Conservation (phyloP, 2,113 vertebrate genomes). For the Myocastor coypus region DNA sequence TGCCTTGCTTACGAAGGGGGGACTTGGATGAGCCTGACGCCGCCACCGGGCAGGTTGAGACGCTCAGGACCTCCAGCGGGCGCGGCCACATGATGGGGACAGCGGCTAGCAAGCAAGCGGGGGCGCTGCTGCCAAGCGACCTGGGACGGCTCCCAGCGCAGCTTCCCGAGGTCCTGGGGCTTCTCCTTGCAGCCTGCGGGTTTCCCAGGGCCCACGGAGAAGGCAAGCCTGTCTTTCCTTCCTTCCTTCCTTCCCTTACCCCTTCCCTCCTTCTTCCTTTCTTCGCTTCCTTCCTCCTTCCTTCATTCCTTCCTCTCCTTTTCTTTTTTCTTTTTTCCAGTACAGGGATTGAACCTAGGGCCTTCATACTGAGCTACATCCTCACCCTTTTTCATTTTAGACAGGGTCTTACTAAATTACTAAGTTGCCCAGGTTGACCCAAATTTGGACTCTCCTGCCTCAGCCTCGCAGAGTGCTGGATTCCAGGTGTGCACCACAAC, state of each 20-base stretch:
- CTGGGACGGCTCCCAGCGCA: not conserved
- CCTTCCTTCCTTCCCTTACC: not conserved
- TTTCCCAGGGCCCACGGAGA: not conserved
- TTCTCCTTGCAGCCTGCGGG: too few relatives aligned
- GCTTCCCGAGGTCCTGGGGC: not conserved
- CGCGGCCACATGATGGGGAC: too few relatives aligned
- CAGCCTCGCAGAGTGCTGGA: not conserved
- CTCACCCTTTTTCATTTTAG: not conserved
- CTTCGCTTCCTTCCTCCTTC: too few relatives aligned
- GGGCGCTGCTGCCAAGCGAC: rapidly evolving
- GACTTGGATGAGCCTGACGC: not conserved
- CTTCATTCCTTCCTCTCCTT: not conserved
- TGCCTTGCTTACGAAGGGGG: not conserved
- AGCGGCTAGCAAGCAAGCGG: too few relatives aligned
- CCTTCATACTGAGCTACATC: not conserved
- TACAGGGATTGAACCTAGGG: not conserved
- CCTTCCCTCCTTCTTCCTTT: not conserved
- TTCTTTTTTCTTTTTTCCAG: not conserved
- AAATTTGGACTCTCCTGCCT: not conserved
- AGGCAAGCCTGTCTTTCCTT: not conserved
- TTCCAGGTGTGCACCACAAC: not conserved
- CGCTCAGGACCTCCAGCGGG: rapidly evolving
- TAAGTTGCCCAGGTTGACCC: not conserved
- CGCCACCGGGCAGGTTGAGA: not conserved
- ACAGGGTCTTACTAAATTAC: not conserved